Evolutionary conservation across 2,113 vertebrate genomes (phyloP).

Genomic region (Sisor rabdophorus): DNA sequence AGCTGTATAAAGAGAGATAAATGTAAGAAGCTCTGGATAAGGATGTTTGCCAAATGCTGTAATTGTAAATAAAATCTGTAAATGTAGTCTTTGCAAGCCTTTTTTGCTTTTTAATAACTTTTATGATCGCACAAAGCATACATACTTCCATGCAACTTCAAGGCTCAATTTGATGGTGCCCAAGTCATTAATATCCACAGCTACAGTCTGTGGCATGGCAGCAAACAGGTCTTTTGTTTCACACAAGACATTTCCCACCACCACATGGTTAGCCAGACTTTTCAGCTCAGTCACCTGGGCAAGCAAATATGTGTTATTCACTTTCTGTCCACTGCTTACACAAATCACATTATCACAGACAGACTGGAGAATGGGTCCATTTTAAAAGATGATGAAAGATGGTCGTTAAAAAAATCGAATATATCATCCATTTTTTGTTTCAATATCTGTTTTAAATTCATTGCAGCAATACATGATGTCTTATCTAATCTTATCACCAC

Average conservation of each 20-base stretch:
- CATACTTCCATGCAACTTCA: constrained; percentile 95
- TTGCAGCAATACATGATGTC: too few relatives aligned
- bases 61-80: neutral
- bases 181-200: constrained; percentile 94
- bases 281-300: constrained; percentile 90
- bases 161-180: constrained; percentile 95
- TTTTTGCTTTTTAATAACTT: neutral
- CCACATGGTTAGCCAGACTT: constrained; percentile 90
- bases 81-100: too few relatives aligned
- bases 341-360: neutral
- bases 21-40: too few relatives aligned
- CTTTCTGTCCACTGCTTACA: neutral
- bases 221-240: constrained; percentile 96
- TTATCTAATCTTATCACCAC: too few relatives aligned
- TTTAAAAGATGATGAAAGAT: too few relatives aligned
- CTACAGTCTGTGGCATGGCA: constrained; percentile 86
- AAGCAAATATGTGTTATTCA: constrained; percentile 37
- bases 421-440: too few relatives aligned
- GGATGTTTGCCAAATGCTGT: too few relatives aligned
- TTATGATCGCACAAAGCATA: constrained; percentile 27
- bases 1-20: too few relatives aligned
- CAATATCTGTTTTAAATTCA: too few relatives aligned
- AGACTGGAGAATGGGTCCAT: too few relatives aligned
- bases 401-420: too few relatives aligned
- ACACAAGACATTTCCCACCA: constrained; percentile 91